Evolutionary conservation across 2,113 vertebrate genomes (phyloP).

Genomic region (Ictalurus punctatus): DNA sequence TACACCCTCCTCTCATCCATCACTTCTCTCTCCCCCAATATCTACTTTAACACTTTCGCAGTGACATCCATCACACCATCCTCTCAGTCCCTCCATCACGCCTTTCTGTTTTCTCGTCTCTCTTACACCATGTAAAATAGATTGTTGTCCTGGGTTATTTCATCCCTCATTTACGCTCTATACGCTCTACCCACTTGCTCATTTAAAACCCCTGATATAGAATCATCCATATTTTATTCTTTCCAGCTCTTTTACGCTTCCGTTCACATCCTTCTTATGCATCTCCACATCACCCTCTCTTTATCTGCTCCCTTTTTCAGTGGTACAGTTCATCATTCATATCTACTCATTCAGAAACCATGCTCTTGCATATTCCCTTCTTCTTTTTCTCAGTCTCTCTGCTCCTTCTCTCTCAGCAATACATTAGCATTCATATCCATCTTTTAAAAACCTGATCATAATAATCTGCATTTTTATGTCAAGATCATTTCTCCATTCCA

Average conservation of each 20-base stretch:
- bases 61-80: constrained; percentile 14
- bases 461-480: not conserved
- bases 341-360: not conserved
- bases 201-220: not conserved
- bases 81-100: not conserved
- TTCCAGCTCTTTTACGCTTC: not conserved
- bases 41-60: constrained; percentile 4
- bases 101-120: not conserved
- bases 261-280: not conserved
- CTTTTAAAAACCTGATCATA: not conserved
- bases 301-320: not conserved
- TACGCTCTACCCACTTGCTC: not conserved
- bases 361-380: not conserved
- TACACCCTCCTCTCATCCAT: not conserved
- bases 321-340: not conserved
- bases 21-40: not conserved
- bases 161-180: not conserved
- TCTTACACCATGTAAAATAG: not conserved
- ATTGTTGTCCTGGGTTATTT: not conserved
- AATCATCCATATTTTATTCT: not conserved
- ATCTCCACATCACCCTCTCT: not conserved
- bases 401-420: not conserved
- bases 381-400: not conserved
- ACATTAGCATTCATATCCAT: not conserved
- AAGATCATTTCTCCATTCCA: not conserved